Evolutionary conservation across 1,140 invertebrate species (phyloP).

Genomic region (Hypsibius dujardini): DNA sequence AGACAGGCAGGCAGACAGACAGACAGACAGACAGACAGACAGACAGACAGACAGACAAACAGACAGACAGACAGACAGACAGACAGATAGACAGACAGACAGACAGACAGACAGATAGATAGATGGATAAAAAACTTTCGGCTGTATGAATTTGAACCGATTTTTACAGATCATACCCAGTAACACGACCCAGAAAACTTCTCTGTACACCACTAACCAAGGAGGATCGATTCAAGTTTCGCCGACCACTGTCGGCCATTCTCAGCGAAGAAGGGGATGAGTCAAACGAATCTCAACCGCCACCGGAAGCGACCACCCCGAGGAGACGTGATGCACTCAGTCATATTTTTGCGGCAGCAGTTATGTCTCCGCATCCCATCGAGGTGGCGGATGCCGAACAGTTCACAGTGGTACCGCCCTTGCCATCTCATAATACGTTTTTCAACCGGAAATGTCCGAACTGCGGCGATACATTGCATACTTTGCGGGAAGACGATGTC

Average conservation of each 20-base stretch:
- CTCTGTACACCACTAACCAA: constrained; percentile 15
- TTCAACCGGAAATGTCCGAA: constrained; percentile 32
- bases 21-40: too few species aligned
- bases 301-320: constrained; percentile 7
- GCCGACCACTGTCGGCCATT: constrained; percentile 20
- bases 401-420: constrained; percentile 19
- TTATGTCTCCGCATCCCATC: constrained; percentile 47
- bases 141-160: too few species aligned
- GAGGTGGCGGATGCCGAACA: constrained; percentile 8
- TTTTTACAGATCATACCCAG: background rate
- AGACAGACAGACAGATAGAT: too few species aligned
- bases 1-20: too few species aligned
- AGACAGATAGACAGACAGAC: too few species aligned
- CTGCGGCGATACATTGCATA: constrained; percentile 54
- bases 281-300: background rate
- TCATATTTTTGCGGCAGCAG: constrained; percentile 37
- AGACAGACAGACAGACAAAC: too few species aligned
- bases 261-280: constrained; percentile 20
- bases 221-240: constrained; percentile 12
- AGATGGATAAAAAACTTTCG: too few species aligned
- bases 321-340: constrained; percentile 1
- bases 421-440: constrained; percentile 21
- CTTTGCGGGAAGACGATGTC: constrained; percentile 90
- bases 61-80: too few species aligned
- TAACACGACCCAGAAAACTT: constrained; percentile 11